These are phyloP conservation scores for Ectropis grisescens DNA, from an alignment of 1,140 invertebrate genomes.

Conservation along the genomic window DNA sequence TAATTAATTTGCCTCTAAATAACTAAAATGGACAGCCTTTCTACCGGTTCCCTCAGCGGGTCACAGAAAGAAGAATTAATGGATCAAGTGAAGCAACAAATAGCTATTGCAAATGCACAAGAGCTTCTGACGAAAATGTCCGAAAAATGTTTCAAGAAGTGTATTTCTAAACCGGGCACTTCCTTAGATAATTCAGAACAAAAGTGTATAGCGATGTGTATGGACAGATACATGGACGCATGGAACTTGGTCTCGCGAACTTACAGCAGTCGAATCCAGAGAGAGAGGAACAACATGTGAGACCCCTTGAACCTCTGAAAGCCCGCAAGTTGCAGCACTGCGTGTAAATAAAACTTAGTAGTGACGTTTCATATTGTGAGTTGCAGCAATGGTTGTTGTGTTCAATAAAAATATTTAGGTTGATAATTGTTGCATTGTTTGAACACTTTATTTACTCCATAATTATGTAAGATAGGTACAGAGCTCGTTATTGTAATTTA, in stretches of 20 bases:
- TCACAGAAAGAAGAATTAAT: constrained; percentile 91
- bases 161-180: constrained; percentile 91
- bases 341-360: constrained; percentile 54
- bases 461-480: no score
- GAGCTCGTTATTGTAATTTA: no score
- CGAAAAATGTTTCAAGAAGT: constrained; percentile 97
- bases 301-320: constrained; percentile 11
- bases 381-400: constrained; percentile 35
- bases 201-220: constrained; percentile 98
- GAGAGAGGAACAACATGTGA: constrained; percentile 75
- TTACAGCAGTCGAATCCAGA: constrained; percentile 85
- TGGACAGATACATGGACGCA: constrained; percentile 97
- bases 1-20: no score
- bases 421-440: constrained; percentile 15
- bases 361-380: constrained; percentile 48
- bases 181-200: constrained; percentile 93
- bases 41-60: constrained; percentile 69
- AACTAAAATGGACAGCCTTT: constrained; percentile 45
- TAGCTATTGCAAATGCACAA: constrained; percentile 94
- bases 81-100: constrained; percentile 96
- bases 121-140: constrained; percentile 96
- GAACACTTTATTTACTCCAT: no score
- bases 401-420: constrained; percentile 58
- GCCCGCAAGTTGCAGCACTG: constrained; percentile 31
- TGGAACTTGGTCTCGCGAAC: constrained; percentile 92